These are phyloP conservation scores for Sylvilagus floridanus DNA, from an alignment of 2,797 vertebrate species.

Conservation along the genomic window DNA sequence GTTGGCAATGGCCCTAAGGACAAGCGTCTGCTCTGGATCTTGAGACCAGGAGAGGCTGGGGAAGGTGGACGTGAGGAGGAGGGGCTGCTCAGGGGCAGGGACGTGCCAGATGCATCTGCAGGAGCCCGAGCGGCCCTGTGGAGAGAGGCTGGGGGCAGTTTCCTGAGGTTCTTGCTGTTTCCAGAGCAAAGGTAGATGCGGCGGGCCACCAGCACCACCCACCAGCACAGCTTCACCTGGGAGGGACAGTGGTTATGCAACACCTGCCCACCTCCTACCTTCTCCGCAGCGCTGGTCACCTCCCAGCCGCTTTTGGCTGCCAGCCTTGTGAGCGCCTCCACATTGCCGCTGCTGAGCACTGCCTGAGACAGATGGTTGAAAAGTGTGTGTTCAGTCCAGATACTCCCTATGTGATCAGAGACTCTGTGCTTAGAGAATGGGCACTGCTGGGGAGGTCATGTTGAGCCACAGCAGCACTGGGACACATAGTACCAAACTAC, in stretches of 20 bases:
- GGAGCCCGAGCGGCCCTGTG: neutral
- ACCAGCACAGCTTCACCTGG: neutral
- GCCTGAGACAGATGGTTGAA: conserved; percentile 84
- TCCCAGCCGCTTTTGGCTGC: conserved; percentile 88
- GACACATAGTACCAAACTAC: neutral
- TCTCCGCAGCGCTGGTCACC: conserved; percentile 78
- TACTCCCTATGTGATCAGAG: neutral
- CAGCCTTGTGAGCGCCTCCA: conserved; percentile 85
- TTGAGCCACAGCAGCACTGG: neutral
- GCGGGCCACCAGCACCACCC: neutral
- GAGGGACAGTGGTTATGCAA: too few species aligned
- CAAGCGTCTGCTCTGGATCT: neutral
- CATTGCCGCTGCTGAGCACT: conserved; percentile 86
- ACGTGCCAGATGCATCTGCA: rapidly evolving
- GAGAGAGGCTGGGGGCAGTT: neutral
- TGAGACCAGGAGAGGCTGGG: neutral
- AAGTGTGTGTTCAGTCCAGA: neutral
- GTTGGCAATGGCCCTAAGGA: neutral
- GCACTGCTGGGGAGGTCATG: neutral
- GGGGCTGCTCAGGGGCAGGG: neutral
- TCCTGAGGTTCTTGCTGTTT: neutral
- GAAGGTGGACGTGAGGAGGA: neutral
- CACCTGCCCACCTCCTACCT: conserved; percentile 79
- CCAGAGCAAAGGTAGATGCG: neutral
- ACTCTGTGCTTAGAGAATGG: neutral